A percentile compares a stretch with the other conserved stretches of the same genome.
phyloP scores from a whole-genome alignment of 1,140 invertebrate genomes.

The Bilobella aurantiaca region DNA sequence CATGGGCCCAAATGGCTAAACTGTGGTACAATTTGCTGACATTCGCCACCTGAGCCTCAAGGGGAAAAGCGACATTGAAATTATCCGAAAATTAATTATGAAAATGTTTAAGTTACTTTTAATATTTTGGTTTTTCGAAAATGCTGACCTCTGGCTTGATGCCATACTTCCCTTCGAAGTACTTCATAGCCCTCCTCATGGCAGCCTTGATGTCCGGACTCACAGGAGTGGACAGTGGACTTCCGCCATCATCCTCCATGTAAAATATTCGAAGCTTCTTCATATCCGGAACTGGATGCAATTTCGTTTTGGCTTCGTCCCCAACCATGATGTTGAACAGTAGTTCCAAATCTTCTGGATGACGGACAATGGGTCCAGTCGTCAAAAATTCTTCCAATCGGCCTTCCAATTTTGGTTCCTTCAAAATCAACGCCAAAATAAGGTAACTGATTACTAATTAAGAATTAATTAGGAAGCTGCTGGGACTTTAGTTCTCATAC shows the following conservation, averaged over 20 bases:
- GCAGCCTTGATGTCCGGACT: slow-evolving; percentile 60
- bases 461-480: not conserved
- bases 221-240: slow-evolving; percentile 61
- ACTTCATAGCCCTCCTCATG: slow-evolving; percentile 50
- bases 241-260: slow-evolving; percentile 70
- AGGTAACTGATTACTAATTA: not conserved
- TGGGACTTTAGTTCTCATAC: slow-evolving; percentile 24
- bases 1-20: slow-evolving; percentile 35
- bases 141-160: slow-evolving; percentile 42
- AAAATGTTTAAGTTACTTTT: too few relatives aligned
- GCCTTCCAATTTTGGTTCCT: slow-evolving; percentile 15
- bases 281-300: slow-evolving; percentile 48
- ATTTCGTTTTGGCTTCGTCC: slow-evolving; percentile 47
- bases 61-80: too few relatives aligned
- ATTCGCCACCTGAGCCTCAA: slow-evolving; percentile 14
- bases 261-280: slow-evolving; percentile 57
- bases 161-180: slow-evolving; percentile 45
- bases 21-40: slow-evolving; percentile 34
- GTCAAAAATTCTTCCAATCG: slow-evolving; percentile 41
- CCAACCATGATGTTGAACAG: slow-evolving; percentile 61
- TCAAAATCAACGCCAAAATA: not conserved
- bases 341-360: slow-evolving; percentile 69
- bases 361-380: slow-evolving; percentile 83
- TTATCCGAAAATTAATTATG: too few relatives aligned
- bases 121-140: too few relatives aligned